Evolutionary conservation across 2,113 vertebrate genomes (phyloP), one percentile per base, ranked within the genome.

Genomic region (Pangasianodon hypophthalmus): DNA sequence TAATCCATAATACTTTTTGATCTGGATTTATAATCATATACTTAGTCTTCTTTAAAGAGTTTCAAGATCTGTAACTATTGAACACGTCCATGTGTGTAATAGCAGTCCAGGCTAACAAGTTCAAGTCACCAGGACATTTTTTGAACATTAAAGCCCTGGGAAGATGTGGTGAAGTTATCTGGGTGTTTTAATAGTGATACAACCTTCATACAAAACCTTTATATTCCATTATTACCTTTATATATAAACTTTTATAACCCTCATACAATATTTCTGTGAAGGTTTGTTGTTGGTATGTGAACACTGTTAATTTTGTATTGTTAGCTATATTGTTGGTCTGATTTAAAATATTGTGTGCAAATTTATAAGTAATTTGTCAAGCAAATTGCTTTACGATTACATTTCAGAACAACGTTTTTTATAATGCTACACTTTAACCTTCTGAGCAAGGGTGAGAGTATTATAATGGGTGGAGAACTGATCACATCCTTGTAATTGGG

Each of bases 401-500:
- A 48, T 46, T 46, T 24, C 41, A 48, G 21, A 24, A 1, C 10
- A 46, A 77, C 5, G 8, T 21, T 48, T 44, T 21, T 75, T 75
- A 46, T 75, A 75, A 75, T 0, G 21, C 8, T 75, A 46, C 9
- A 75, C 52, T 37, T 83, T 56, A 32, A 83, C 52, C 18, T 21
- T 32, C 6, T 19, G 56, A 37, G 16, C 52, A 1, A 37, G 52
- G n/a, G 52, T 56, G 80, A 82, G 14, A 16, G 37, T 58, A 10
- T 58, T 37, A 83, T 83, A 83, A 83, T 1, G 46, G 52, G 80
- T 83, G 46, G 54, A 37, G 77, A 64, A 50, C 29, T 8, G 77
- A 24, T 67, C 87, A 48, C 87, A 48, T 52, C 83, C 83, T 62
- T 88, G 80, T 56, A 88, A 84, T 29, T 71, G 50, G 50, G 62